Conservation (phyloP, 2,888 invertebrate genomes). For the Eledona agricola region DNA sequence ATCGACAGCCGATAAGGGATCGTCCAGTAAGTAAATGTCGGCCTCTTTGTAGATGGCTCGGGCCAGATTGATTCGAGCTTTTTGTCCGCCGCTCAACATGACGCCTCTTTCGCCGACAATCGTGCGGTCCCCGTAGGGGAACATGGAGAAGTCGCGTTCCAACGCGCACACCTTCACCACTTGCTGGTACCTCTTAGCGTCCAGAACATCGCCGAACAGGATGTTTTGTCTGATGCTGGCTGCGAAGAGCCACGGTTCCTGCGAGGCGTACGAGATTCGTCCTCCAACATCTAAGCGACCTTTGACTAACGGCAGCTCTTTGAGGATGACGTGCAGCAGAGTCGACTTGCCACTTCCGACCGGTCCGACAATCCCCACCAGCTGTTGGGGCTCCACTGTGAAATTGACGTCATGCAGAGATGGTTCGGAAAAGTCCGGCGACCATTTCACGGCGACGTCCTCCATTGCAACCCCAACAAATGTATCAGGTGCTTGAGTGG, state of each 20-base stretch:
- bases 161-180: slow-evolving; percentile 76
- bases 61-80: slow-evolving; percentile 86
- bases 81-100: slow-evolving; percentile 80
- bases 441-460: slow-evolving; percentile 75
- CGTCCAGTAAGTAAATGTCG: slow-evolving; percentile 86
- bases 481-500: neutral
- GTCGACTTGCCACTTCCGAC: slow-evolving; percentile 72
- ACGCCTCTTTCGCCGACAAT: slow-evolving; percentile 79
- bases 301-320: slow-evolving; percentile 73
- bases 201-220: slow-evolving; percentile 81
- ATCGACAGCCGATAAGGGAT: slow-evolving; percentile 90
- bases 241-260: slow-evolving; percentile 85
- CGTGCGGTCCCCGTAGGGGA: slow-evolving; percentile 82
- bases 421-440: slow-evolving; percentile 46
- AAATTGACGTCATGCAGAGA: slow-evolving; percentile 71
- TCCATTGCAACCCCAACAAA: slow-evolving; percentile 45
- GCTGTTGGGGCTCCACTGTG: slow-evolving; percentile 68
- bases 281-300: slow-evolving; percentile 76
- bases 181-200: slow-evolving; percentile 70
- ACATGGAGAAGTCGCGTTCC: slow-evolving; percentile 74
- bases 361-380: slow-evolving; percentile 68
- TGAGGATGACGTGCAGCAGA: slow-evolving; percentile 67
- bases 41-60: slow-evolving; percentile 84
- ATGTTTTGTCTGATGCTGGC: slow-evolving; percentile 91
- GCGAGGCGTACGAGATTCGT: slow-evolving; percentile 78